Evolutionary conservation across 2,888 invertebrate species (phyloP).

Genomic region (Congeria kusceri): DNA sequence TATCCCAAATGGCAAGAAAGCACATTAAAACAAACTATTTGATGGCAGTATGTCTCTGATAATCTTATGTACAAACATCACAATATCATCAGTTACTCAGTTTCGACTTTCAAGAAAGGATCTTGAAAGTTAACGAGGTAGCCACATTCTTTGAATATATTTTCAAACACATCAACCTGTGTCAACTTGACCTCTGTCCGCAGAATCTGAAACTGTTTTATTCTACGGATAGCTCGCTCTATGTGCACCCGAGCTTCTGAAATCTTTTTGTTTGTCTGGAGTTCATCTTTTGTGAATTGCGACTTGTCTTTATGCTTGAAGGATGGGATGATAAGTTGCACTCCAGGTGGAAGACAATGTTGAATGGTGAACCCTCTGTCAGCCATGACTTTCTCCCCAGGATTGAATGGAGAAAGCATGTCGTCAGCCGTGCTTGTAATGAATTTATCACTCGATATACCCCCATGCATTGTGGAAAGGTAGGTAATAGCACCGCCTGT

Average conservation of each 20-base stretch:
- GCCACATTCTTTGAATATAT: constrained; percentile 33
- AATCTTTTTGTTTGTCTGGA: constrained; percentile 23
- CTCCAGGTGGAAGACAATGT: constrained; percentile 28
- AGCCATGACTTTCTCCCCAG: constrained; percentile 54
- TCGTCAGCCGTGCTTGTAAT: constrained; percentile 34
- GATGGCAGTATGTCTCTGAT: too few relatives aligned
- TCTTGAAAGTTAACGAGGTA: constrained; percentile 40
- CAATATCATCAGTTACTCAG: too few relatives aligned
- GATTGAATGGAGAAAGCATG: constrained; percentile 19
- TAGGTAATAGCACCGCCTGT: constrained; percentile 53
- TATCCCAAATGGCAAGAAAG: too few relatives aligned
- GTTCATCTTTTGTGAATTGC: constrained; percentile 24
- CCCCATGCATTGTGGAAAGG: constrained; percentile 51
- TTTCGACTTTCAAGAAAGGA: too few relatives aligned
- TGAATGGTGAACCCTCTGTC: constrained; percentile 48
- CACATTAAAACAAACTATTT: too few relatives aligned
- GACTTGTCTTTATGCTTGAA: constrained; percentile 41
- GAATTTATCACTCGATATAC: constrained; percentile 45
- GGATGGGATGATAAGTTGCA: constrained; percentile 25
- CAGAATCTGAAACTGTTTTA: constrained; percentile 37
- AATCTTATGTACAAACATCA: too few relatives aligned
- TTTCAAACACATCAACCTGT: constrained; percentile 25
- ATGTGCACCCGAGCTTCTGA: constrained; percentile 39
- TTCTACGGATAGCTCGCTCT: constrained; percentile 35
- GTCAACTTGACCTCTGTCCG: constrained; percentile 26